Conservation (phyloP, 2,888 invertebrate species). For the Hydrotaea cyrtoneurina region DNA sequence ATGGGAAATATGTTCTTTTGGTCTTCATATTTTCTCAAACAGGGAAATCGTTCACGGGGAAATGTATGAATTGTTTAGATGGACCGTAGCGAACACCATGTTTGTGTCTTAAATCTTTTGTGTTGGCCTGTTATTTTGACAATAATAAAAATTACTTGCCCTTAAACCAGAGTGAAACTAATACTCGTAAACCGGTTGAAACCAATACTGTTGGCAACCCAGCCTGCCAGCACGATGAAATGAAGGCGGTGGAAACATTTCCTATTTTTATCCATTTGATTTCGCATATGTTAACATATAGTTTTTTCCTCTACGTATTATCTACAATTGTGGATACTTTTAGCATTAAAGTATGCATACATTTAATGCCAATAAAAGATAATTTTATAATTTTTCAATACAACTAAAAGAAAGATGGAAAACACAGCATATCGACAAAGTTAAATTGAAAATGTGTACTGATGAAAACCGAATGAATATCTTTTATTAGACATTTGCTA, state of each 20-base stretch:
- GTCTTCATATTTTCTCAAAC: no score
- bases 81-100: no score
- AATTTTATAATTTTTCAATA: conserved; percentile 60
- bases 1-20: no score
- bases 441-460: neutral
- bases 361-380: conserved; percentile 61
- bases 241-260: conserved; percentile 49
- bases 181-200: no score
- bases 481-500: conserved; percentile 50
- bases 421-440: neutral
- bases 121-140: no score
- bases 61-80: no score
- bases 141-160: no score
- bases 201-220: conserved; percentile 43
- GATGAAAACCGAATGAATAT: neutral
- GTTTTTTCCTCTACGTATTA: conserved; percentile 38
- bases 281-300: conserved; percentile 58
- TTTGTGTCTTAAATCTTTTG: no score
- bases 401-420: neutral
- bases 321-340: conserved; percentile 49
- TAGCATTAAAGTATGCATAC: conserved; percentile 62
- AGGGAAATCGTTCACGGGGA: no score
- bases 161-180: no score
- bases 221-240: neutral
- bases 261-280: conserved; percentile 24